A percentile compares a stretch with the other conserved stretches of the same genome.
These are phyloP conservation scores for Nycticorax nycticorax DNA, from an alignment of 2,113 vertebrate species.

Conservation along the genomic window DNA sequence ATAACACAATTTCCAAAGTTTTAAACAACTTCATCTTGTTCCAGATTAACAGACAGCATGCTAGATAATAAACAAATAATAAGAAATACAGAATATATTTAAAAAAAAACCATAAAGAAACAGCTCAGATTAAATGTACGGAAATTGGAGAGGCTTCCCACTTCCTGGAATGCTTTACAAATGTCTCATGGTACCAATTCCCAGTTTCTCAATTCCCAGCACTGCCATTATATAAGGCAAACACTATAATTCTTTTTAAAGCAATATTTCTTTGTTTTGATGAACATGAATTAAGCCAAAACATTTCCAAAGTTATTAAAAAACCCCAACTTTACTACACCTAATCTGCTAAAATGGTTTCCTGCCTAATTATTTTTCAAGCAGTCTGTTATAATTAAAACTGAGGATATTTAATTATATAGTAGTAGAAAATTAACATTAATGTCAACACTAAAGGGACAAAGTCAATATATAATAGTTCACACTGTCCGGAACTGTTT, in stretches of 20 bases:
- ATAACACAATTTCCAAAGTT: background rate
- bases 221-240: background rate
- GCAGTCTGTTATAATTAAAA: conserved; percentile 17
- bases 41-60: background rate
- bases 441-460: background rate
- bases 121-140: background rate
- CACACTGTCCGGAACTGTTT: background rate
- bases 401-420: conserved; percentile 35
- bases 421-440: conserved; percentile 51
- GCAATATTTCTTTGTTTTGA: conserved; percentile 11
- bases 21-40: background rate
- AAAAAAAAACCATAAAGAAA: background rate
- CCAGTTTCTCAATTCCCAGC: background rate
- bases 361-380: conserved; percentile 33
- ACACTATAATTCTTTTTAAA: background rate
- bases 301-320: background rate
- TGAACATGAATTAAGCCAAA: conserved; percentile 35
- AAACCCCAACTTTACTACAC: background rate
- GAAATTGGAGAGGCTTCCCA: background rate
- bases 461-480: background rate
- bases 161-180: background rate
- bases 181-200: background rate
- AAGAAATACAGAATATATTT: background rate
- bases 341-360: conserved; percentile 38
- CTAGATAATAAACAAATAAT: background rate